Evolutionary conservation across 2,797 vertebrate genomes (phyloP).

Genomic region (Valencia hispanica): DNA sequence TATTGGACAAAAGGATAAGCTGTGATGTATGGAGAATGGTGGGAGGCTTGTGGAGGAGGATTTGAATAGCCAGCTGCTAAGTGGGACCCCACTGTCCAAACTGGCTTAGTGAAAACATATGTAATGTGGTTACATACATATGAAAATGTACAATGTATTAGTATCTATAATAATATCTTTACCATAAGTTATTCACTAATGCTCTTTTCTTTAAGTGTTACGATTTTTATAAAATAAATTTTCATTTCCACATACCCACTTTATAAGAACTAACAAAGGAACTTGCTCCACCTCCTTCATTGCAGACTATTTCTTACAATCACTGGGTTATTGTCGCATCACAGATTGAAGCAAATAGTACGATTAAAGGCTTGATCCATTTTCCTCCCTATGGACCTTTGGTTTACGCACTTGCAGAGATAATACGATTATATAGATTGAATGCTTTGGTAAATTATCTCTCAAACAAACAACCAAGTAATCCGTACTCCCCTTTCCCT

Average conservation of each 20-base stretch:
- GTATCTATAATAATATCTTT: no score
- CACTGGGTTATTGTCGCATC: slow-evolving; percentile 5
- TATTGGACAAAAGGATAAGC: no score
- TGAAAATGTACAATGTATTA: background rate
- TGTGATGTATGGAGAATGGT: no score
- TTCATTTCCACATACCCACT: background rate
- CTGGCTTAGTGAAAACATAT: no score
- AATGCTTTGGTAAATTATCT: slow-evolving; percentile 43
- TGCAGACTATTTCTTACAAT: slow-evolving; percentile 5
- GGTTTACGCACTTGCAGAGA: slow-evolving; percentile 15
- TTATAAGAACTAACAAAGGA: background rate
- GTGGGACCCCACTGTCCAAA: no score
- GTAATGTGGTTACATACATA: background rate
- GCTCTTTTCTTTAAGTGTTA: background rate
- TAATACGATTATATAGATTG: slow-evolving; percentile 45
- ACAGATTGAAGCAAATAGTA: slow-evolving; percentile 26
- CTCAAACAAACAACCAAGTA: slow-evolving; percentile 34
- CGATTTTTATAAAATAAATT: slow-evolving; percentile 6
- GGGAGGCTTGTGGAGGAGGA: no score
- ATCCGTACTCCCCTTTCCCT: background rate
- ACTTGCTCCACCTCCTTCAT: background rate
- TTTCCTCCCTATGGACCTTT: slow-evolving; percentile 28
- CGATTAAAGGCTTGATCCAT: slow-evolving; percentile 30
- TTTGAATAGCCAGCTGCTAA: no score
- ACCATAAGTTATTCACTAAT: background rate